Evolutionary conservation across 2,113 vertebrate genomes (phyloP).

Genomic region (Panthera tigris): DNA sequence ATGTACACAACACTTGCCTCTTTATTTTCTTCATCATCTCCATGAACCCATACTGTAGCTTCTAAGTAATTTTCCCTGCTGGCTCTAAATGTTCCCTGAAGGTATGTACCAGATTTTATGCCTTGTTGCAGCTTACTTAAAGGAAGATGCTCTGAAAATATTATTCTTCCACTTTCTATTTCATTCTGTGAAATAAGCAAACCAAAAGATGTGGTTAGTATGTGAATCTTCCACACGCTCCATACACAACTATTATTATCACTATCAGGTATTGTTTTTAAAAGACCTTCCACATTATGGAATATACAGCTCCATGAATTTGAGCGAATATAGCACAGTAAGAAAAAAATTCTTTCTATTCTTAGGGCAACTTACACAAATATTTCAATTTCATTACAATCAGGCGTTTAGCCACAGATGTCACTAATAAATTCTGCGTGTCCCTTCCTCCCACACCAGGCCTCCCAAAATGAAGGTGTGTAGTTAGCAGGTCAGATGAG

Average conservation of each 20-base stretch:
- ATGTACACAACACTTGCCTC: conserved; percentile 86
- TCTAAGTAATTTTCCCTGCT: conserved; percentile 98
- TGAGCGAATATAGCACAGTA: neutral
- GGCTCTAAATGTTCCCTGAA: conserved; percentile 96
- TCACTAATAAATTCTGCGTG: neutral
- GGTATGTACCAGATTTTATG: conserved; percentile 92
- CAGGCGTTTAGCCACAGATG: neutral
- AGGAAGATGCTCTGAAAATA: conserved; percentile 96
- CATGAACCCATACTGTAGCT: conserved; percentile 95
- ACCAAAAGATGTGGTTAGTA: neutral
- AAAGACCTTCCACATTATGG: neutral
- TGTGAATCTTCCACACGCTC: neutral
- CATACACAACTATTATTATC: neutral
- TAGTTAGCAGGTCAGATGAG: neutral
- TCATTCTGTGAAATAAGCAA: conserved; percentile 87
- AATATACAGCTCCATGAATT: neutral
- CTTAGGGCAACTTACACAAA: neutral
- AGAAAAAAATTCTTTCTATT: neutral
- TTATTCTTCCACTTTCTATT: conserved; percentile 90
- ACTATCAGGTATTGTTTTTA: neutral
- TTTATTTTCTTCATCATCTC: conserved; percentile 90
- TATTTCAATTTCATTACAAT: neutral
- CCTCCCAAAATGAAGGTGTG: neutral
- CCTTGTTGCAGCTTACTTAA: conserved; percentile 95
- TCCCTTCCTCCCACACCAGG: neutral